Evolutionary conservation across 92 coral and sea anemone genomes (phyloP).

Genomic region (Epizoanthus stellaris): DNA sequence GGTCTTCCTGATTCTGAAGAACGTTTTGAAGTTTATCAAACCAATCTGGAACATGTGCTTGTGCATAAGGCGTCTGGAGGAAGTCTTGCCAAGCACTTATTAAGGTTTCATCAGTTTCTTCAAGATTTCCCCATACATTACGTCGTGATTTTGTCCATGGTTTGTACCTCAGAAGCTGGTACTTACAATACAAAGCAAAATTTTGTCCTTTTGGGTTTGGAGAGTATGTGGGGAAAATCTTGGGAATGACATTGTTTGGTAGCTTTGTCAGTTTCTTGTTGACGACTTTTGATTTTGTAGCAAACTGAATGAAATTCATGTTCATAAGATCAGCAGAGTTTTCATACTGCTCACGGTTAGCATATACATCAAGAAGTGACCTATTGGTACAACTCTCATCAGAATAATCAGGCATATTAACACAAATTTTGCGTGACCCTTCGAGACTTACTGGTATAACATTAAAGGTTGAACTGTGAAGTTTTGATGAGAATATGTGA

Average conservation of each 20-base stretch:
- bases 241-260: constrained; percentile 62
- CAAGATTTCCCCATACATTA: constrained; percentile 18
- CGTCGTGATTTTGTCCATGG: constrained; percentile 36
- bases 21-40: constrained; percentile 43
- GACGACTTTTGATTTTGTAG: constrained; percentile 60
- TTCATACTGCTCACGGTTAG: constrained; percentile 60
- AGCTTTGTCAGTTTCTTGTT: constrained; percentile 63
- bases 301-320: constrained; percentile 63
- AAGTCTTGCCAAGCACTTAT: constrained; percentile 30
- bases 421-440: constrained; percentile 55
- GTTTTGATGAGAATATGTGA: constrained; percentile 55
- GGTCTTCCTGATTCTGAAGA: constrained; percentile 24
- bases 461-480: constrained; percentile 62
- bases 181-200: constrained; percentile 64
- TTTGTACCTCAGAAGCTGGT: constrained; percentile 68
- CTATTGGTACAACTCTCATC: constrained; percentile 50
- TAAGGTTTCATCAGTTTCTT: constrained; percentile 25
- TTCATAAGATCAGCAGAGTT: constrained; percentile 40
- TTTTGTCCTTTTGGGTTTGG: constrained; percentile 67
- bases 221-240: constrained; percentile 62
- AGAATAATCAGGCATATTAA: constrained; percentile 22
- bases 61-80: constrained; percentile 26
- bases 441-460: constrained; percentile 59
- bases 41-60: constrained; percentile 40
- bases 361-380: constrained; percentile 67